Base-by-base conservation (phyloP, 2,888 invertebrate species). In the Aquatica leii region DNA sequence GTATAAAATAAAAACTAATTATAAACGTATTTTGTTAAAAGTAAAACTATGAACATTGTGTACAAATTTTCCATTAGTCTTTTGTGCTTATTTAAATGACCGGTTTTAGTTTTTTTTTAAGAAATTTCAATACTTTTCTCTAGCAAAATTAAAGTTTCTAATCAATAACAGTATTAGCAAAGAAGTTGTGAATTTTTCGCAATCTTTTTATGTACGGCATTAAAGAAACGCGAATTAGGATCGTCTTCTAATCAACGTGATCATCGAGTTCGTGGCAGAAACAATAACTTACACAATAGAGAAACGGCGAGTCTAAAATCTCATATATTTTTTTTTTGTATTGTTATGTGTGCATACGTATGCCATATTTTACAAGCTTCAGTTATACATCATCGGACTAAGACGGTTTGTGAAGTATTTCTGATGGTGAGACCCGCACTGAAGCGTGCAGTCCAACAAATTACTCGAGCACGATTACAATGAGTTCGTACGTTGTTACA, bases 361-460 rank as follows among this genome's bases (percentile, higher is more conserved):
- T 59, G 56, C 59, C 40, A 64, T 64, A 64, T 59, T 63, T 64
- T 64, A 64, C 64, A 59, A 64, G 64, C 64, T 56, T 55, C 64
- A 59, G 64, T 64, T 64, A 64, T 64, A 64, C 64, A 64, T 64
- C 64, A 64, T 64, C 59, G 59, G 64, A 50, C 64, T 55, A 59
- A 59, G 64, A 59, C 64, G 59, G 55, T 64, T 64, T 59, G 59
- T 59, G 54, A 59, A 63, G 63, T 55, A 63, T 63, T 63, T 63
- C 63, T 63, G 61, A 69, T 64, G 69, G 67, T 69, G 69, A 65
- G 66, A 65, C 69, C 68, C 59, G 66, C 69, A 69, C 66, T 67
- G 68, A 60, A 69, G 65, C 66, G 68, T 69, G 68, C 65, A 68
- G 63, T 65, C 60, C 65, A 60, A 69, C 69, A 69, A 69, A 69